Conservation (phyloP, 2,113 vertebrate genomes). For the Macaca nemestrina region DNA sequence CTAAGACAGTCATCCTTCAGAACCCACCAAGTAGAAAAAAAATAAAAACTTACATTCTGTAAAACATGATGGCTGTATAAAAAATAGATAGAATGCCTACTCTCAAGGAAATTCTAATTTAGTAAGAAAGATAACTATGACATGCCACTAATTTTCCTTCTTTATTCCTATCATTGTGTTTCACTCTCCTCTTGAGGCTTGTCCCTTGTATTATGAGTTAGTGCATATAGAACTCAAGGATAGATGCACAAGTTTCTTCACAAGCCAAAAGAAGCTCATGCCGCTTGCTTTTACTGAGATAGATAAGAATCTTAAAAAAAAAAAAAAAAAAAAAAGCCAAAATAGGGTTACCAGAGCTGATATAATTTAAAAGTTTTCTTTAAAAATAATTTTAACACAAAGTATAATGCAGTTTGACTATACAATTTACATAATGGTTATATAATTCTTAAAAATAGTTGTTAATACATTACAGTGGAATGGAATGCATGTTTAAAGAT, state of each 20-base stretch:
- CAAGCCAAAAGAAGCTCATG: not conserved
- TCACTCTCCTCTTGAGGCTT: not conserved
- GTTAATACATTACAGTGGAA: not conserved
- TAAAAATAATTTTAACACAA: conserved; percentile 7
- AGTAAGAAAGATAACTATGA: not conserved
- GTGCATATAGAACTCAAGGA: not conserved
- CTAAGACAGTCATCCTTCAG: not conserved
- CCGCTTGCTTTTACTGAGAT: not conserved
- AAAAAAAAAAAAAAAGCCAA: not conserved
- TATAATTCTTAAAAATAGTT: not conserved
- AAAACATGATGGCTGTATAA: not conserved
- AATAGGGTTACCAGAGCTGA: not conserved
- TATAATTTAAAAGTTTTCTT: not conserved
- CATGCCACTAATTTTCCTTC: not conserved
- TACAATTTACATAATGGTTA: not conserved
- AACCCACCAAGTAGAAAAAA: not conserved
- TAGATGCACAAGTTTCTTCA: not conserved
- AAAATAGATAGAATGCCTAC: not conserved
- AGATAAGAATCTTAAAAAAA: not conserved
- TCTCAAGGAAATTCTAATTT: not conserved
- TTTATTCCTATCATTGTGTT: not conserved
- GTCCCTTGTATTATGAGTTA: not conserved
- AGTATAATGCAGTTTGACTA: not conserved
- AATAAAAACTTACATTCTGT: not conserved
- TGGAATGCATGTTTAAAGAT: not conserved